Conservation (phyloP, 92 coral and sea anemone genomes). For the Epizoanthus fatuus region DNA sequence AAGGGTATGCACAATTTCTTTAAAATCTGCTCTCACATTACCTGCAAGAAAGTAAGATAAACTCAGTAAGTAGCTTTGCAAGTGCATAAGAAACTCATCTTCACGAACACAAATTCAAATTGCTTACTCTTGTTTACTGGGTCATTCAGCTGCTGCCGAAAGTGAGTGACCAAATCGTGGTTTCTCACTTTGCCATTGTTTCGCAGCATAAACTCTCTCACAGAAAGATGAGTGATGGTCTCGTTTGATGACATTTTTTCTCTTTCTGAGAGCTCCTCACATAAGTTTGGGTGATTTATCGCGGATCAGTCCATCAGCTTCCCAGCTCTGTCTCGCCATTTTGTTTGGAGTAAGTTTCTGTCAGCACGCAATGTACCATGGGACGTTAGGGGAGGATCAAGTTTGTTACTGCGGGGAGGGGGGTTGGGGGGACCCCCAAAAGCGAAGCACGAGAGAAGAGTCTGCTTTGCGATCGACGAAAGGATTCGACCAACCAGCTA, state of each 20-base stretch:
- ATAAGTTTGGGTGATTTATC: background rate
- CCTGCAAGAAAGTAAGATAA: slow-evolving; percentile 48
- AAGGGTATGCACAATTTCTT: slow-evolving; percentile 88
- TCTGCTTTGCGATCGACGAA: too few relatives aligned
- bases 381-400: background rate
- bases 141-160: slow-evolving; percentile 92
- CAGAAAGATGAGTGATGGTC: slow-evolving; percentile 79
- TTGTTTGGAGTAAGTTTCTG: slow-evolving; percentile 13
- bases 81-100: background rate
- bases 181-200: slow-evolving; percentile 93
- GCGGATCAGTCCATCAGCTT: background rate
- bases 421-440: too few relatives aligned
- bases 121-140: slow-evolving; percentile 89
- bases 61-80: background rate
- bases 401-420: too few relatives aligned
- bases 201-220: slow-evolving; percentile 89
- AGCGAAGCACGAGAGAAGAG: too few relatives aligned
- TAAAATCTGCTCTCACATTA: slow-evolving; percentile 87
- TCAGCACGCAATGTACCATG: slow-evolving; percentile 13
- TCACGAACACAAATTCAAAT: background rate
- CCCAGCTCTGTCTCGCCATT: slow-evolving; percentile 7
- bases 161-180: slow-evolving; percentile 94
- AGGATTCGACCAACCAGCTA: too few relatives aligned
- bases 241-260: slow-evolving; percentile 80
- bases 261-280: background rate